Conservation (phyloP, 2,888 invertebrate genomes). For the Euproctis similis region DNA sequence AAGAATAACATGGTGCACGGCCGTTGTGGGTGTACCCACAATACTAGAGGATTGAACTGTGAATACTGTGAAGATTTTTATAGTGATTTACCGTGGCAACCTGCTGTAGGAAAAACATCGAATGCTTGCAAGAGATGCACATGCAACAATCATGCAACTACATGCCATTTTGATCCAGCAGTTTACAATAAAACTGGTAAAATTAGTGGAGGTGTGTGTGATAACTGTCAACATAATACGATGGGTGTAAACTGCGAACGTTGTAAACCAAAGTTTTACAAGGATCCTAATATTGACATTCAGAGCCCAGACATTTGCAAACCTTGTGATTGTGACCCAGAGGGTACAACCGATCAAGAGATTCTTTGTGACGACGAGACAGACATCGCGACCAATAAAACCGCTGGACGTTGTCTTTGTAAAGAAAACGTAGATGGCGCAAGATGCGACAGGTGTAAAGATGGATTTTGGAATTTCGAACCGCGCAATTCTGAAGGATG, state of each 20-base stretch:
- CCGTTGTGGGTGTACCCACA: conserved; percentile 97
- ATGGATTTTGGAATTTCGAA: conserved; percentile 95
- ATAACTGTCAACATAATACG: conserved; percentile 97
- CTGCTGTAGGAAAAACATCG: conserved; percentile 93
- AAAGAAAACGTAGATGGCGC: conserved; percentile 92
- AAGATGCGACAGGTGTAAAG: conserved; percentile 93
- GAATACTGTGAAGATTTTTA: conserved; percentile 97
- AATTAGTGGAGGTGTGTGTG: conserved; percentile 97
- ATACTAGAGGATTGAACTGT: conserved; percentile 97
- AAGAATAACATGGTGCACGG: conserved; percentile 96
- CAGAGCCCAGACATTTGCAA: conserved; percentile 93
- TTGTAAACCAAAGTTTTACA: conserved; percentile 95
- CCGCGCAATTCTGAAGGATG: conserved; percentile 89
- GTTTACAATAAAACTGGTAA: conserved; percentile 93
- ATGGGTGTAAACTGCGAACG: conserved; percentile 97
- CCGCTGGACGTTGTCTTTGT: conserved; percentile 96
- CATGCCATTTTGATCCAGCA: conserved; percentile 96
- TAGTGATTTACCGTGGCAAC: conserved; percentile 98
- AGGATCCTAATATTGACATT: conserved; percentile 88
- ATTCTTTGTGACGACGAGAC: conserved; percentile 93
- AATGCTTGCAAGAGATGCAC: conserved; percentile 97
- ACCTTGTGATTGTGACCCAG: conserved; percentile 92
- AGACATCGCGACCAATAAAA: conserved; percentile 84
- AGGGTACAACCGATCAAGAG: conserved; percentile 91
- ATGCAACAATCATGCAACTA: conserved; percentile 94